Conservation (phyloP, 2,113 vertebrate species). For the Galeopterus variegatus region DNA sequence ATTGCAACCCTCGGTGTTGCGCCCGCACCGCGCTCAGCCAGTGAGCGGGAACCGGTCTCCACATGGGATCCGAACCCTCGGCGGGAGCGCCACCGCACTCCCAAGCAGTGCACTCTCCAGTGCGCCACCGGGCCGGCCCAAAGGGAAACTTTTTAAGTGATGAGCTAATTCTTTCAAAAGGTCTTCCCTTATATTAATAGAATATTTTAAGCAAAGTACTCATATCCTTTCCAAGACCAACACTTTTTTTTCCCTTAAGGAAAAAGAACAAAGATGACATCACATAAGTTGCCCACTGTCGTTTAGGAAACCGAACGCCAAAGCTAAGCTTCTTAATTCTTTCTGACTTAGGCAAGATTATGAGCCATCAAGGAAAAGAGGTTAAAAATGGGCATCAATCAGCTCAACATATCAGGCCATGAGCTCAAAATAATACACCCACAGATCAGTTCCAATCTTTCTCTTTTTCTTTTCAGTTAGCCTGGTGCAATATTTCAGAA, state of each 20-base stretch:
- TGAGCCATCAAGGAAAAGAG: not conserved
- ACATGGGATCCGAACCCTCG: too few relatives aligned
- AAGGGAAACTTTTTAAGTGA: not conserved
- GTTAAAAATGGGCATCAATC: not conserved
- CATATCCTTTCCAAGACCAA: not conserved
- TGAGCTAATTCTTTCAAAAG: conserved; percentile 59
- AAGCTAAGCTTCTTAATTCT: not conserved
- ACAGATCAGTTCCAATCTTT: not conserved
- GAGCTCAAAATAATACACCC: not conserved
- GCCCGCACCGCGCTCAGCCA: too few relatives aligned
- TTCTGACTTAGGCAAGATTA: conserved; percentile 20
- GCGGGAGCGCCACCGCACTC: too few relatives aligned
- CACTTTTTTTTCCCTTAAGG: not conserved
- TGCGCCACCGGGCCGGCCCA: too few relatives aligned
- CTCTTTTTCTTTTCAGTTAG: conserved; percentile 32
- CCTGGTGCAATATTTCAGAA: not conserved
- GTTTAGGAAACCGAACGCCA: conserved; percentile 12
- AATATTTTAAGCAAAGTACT: not conserved
- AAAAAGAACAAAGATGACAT: conserved; percentile 12
- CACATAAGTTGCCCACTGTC: not conserved
- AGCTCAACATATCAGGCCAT: not conserved
- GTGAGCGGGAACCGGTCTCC: too few relatives aligned
- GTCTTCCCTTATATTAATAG: not conserved
- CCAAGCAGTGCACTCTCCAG: too few relatives aligned
- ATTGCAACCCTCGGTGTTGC: too few relatives aligned